Evolutionary conservation across 2,113 vertebrate genomes (phyloP), one percentile per base, ranked within the genome.

Genomic region (Myotis brandtii): DNA sequence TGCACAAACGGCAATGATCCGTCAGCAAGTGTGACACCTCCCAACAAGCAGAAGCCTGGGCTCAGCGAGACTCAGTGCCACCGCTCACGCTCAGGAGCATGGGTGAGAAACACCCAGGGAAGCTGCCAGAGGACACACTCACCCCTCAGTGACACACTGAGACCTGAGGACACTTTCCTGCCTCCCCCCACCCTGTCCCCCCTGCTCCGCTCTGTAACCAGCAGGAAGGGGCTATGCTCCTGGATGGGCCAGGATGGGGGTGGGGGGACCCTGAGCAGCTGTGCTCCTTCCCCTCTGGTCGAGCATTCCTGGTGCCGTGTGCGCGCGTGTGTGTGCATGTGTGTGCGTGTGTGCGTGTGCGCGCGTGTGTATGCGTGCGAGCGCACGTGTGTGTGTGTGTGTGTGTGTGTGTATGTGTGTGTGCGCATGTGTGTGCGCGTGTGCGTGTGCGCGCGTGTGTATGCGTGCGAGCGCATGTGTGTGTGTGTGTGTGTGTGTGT

Each of bases 11-110:
- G 85, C n/a, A 50, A 91, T 86, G 88, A 95, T 30, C 96, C 62
- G 75, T 96, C 88, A 94, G 88, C 93, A 62, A 92, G 85, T 69
- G 66, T 40, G 85, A 90, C 34, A 14, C 32, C 21, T 13, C 46
- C 59, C 66, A 37, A 34, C 46, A 37, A 84, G 32, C 14, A 85
- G 77, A 59, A 20, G 21, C 27, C 86, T 67, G 48, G 32, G 54
- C 56, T 88, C 73, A 43, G 32, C 72, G 9, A 21, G 50, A 67
- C 43, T 82, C 25, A 32, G 3, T 2, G 25, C 2, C 37, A 46
- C 21, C 1, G 52, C 59, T 93, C 77, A 2, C 27, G n/a, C 59
- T 93, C 77, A 2, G 23, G n/a, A 76, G 52, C 52, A 27, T 70
- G 66, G 64, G 59, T 50, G 64, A 89, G 37, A n/a, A 90, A 76